These are phyloP conservation scores for Microctenopoma lineatum DNA, from an alignment of 2,797 vertebrate genomes.

Conservation along the genomic window DNA sequence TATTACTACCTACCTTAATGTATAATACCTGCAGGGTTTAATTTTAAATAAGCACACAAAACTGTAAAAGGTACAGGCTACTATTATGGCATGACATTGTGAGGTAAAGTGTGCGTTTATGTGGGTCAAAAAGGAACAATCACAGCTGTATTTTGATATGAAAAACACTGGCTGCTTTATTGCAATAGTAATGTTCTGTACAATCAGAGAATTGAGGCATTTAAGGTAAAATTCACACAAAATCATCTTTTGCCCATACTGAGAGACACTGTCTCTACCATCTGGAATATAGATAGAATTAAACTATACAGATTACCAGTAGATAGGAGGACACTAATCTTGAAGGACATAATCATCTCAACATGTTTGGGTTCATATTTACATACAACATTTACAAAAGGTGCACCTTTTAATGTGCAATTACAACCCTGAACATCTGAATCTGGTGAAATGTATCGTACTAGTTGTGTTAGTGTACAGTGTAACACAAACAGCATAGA, in stretches of 20 bases:
- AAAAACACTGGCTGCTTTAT: slow-evolving; percentile 78
- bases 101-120: too few relatives aligned
- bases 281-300: slow-evolving; percentile 22
- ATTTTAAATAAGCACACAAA: too few relatives aligned
- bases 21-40: not conserved
- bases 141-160: slow-evolving; percentile 36
- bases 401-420: slow-evolving; percentile 44
- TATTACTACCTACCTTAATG: not conserved
- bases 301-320: slow-evolving; percentile 43
- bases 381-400: slow-evolving; percentile 67
- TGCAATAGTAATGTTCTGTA: slow-evolving; percentile 74
- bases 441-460: slow-evolving; percentile 20
- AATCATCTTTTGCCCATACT: slow-evolving; percentile 47
- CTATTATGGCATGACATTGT: not conserved
- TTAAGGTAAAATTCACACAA: slow-evolving; percentile 64
- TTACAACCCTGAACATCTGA: slow-evolving; percentile 13
- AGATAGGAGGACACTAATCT: slow-evolving; percentile 22
- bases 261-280: slow-evolving; percentile 67
- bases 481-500: slow-evolving; percentile 38
- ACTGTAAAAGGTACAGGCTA: too few relatives aligned
- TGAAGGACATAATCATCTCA: slow-evolving; percentile 17
- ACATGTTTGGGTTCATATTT: slow-evolving; percentile 64
- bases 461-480: slow-evolving; percentile 12
- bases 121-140: slow-evolving; percentile 1
- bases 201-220: slow-evolving; percentile 76